These are phyloP conservation scores for Jacana jacana DNA, from an alignment of 2,113 vertebrate species.

Conservation along the genomic window DNA sequence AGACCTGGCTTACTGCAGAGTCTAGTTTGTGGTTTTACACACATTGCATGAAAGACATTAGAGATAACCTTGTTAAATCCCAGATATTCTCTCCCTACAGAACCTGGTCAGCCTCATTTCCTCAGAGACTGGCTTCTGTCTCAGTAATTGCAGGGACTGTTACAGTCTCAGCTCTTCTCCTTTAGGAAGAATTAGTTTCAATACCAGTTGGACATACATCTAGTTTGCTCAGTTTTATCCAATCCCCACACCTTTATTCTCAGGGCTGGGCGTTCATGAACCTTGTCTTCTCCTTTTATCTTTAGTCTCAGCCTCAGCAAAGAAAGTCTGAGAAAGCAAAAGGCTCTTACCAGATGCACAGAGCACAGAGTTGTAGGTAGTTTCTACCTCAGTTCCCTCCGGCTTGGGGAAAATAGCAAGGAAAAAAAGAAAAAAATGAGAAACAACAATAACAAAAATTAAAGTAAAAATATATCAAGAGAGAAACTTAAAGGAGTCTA, in stretches of 20 bases:
- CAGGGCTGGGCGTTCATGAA: not conserved
- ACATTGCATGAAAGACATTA: not conserved
- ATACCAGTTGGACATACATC: not conserved
- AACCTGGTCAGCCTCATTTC: not conserved
- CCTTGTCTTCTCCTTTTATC: not conserved
- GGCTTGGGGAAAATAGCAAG: slow-evolving; percentile 50
- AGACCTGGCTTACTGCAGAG: not conserved
- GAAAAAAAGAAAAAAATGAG: not conserved
- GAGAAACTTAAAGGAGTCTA: not conserved
- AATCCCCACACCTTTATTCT: not conserved
- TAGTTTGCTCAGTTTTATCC: not conserved
- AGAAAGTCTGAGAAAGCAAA: not conserved
- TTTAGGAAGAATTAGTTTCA: not conserved
- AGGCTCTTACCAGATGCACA: slow-evolving; percentile 70
- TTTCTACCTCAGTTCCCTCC: slow-evolving; percentile 70
- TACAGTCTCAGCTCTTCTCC: not conserved
- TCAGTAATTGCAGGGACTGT: not conserved
- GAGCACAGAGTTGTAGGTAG: slow-evolving; percentile 60
- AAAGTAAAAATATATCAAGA: not conserved
- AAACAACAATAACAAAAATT: not conserved
- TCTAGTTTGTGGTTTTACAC: not conserved
- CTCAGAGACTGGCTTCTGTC: not conserved
- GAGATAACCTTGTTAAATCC: not conserved
- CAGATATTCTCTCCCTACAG: not conserved
- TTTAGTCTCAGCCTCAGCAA: not conserved